Evolutionary conservation across 2,113 vertebrate species (phyloP).

Genomic region (Raphicerus campestris): DNA sequence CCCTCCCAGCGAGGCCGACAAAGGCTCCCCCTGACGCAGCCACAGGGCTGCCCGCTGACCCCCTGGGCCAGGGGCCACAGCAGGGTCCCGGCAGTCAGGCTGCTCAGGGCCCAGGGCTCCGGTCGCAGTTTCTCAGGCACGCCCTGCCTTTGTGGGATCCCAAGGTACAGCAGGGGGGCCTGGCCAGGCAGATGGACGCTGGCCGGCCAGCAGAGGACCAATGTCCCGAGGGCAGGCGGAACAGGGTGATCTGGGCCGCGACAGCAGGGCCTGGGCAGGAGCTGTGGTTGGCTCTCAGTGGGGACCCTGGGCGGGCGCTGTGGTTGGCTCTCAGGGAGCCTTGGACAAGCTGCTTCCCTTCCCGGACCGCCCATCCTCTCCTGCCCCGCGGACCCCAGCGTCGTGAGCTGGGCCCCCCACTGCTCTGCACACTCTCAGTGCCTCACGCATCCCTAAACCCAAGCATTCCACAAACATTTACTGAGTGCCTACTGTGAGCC

Average conservation of each 20-base stretch:
- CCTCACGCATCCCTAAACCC: fast-evolving
- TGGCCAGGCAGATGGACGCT: not conserved
- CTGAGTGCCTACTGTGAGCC: not conserved
- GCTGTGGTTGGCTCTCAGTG: not conserved
- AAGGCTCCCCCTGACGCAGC: not conserved
- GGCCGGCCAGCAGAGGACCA: not conserved
- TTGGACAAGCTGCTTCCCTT: not conserved
- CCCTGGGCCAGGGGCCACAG: fast-evolving
- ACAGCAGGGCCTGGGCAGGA: not conserved
- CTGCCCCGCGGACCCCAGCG: not conserved
- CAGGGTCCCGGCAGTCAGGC: fast-evolving
- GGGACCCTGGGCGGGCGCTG: not conserved
- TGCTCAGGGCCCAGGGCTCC: not conserved
- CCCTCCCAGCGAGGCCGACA: not conserved
- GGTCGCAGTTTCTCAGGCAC: not conserved
- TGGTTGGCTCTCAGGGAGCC: not conserved
- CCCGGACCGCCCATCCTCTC: not conserved
- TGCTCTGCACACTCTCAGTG: not conserved
- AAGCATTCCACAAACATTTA: not conserved
- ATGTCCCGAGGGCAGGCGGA: fast-evolving
- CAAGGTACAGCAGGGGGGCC: not conserved
- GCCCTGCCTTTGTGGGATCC: not conserved
- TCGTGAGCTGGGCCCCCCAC: not conserved
- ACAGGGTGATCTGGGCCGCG: not conserved
- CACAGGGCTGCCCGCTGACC: not conserved